phyloP scores from a whole-genome alignment of 1,140 invertebrate species.

The Papilio polytes region DNA sequence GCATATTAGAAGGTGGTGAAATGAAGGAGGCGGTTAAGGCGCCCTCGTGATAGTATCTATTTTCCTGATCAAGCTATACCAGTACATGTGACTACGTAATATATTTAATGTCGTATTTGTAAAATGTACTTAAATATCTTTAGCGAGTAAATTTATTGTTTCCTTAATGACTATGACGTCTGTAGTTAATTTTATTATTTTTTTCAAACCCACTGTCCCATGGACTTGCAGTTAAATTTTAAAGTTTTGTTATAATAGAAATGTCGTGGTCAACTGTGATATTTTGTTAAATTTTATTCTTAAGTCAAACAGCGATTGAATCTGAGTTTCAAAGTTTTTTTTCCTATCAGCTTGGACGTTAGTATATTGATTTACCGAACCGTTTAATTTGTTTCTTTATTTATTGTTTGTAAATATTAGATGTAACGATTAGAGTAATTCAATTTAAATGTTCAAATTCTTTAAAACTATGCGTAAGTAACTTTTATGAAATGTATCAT shows the following conservation, averaged over 20 bases:
- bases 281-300: constrained; percentile 83
- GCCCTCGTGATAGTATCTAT: no score
- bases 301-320: constrained; percentile 69
- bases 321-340: constrained; percentile 61
- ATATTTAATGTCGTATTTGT: constrained; percentile 79
- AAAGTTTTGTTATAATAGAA: constrained; percentile 68
- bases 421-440: constrained; percentile 60
- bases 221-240: constrained; percentile 51
- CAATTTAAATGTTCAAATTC: constrained; percentile 62
- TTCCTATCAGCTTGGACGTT: constrained; percentile 55
- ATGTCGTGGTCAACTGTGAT: constrained; percentile 83
- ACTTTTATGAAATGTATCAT: constrained; percentile 45
- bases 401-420: constrained; percentile 81
- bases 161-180: constrained; percentile 49
- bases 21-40: no score
- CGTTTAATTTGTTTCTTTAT: constrained; percentile 77
- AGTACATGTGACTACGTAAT: constrained; percentile 71
- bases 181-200: constrained; percentile 47
- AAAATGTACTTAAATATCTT: constrained; percentile 80
- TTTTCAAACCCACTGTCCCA: constrained; percentile 49
- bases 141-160: constrained; percentile 68
- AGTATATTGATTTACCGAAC: constrained; percentile 54
- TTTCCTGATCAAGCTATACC: constrained; percentile 57
- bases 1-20: no score
- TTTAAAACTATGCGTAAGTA: constrained; percentile 41